Evolutionary conservation across 2,797 vertebrate genomes (phyloP), one percentile per base, ranked within the genome.

Genomic region (Tarsius wallacei): DNA sequence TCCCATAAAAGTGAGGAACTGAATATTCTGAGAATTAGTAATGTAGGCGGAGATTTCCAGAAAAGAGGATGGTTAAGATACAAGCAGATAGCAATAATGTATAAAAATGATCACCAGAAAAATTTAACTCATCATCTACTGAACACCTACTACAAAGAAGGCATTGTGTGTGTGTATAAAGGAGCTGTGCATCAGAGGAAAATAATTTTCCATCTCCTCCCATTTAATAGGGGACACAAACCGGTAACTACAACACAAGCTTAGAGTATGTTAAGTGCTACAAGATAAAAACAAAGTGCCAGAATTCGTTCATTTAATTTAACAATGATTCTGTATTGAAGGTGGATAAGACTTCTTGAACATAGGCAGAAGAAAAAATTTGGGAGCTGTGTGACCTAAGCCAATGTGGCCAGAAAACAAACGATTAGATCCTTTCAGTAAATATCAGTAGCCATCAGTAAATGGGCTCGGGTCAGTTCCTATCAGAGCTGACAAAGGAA

Each of bases 51-150:
- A 87, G 74, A 87, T 71, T 94, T 88, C 31, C 78, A 94, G 55
- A 90, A 82, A 84, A 59, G 17, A 86, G 33, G 26, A 94, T n/a
- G 15, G 84, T 33, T 87, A 85, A 77, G 59, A 93, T 42, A 91
- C 8, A 85, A 63, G 74, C 33, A 70, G 63, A 61, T 16, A 6
- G 73, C 36, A 95, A 86, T 26, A 66, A 91, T 42, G 57, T 64
- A 42, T 8, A 5, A 12, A 95, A 92, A 91, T 31, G 53, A 86
- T 31, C 57, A 78, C 77, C n/a, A 64, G 49, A 55, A 78, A 97
- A 73, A 55, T 28, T 74, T 59, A 76, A 84, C 9, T 33, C 57
- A 70, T 55, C 24, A 63, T 36, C 82, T 26, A 85, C 78, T 70
- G 21, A 93, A 86, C 47, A 64, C 10, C 21, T 66, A 31, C 73